phyloP scores from a whole-genome alignment of 1,140 invertebrate species.

The Danaus melanippus region DNA sequence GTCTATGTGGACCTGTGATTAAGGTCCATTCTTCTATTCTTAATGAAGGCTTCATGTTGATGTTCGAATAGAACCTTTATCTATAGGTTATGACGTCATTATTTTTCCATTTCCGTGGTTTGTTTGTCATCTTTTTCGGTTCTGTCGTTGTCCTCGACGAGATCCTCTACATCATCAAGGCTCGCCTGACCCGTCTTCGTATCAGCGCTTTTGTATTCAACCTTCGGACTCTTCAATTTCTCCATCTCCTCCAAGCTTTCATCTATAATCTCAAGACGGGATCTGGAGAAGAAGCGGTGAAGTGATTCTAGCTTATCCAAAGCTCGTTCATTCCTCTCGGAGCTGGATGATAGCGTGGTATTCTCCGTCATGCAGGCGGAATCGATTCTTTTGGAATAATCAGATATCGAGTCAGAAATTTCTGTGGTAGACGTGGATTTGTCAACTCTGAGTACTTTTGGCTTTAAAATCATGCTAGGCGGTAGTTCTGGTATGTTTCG shows the following conservation, averaged over 20 bases:
- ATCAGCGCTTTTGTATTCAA: constrained; percentile 23
- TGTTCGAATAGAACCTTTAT: not conserved
- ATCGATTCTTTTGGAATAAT: constrained; percentile 46
- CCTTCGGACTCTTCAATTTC: constrained; percentile 41
- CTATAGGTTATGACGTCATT: not conserved
- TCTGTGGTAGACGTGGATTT: constrained; percentile 61
- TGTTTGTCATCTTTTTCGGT: constrained; percentile 16
- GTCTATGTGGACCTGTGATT: too few species aligned
- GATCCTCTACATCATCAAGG: constrained; percentile 60
- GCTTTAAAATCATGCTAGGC: constrained; percentile 56
- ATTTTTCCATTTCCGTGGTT: constrained; percentile 1
- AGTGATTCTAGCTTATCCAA: constrained; percentile 59
- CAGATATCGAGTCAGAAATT: constrained; percentile 50
- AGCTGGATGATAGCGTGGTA: constrained; percentile 34
- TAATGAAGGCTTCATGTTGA: too few species aligned
- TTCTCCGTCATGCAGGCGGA: constrained; percentile 58
- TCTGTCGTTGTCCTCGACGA: constrained; percentile 47
- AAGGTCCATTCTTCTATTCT: too few species aligned
- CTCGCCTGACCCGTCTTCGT: constrained; percentile 41
- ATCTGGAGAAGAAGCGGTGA: constrained; percentile 57
- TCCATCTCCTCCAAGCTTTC: constrained; percentile 51
- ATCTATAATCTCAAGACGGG: constrained; percentile 59
- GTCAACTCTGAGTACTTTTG: constrained; percentile 48
- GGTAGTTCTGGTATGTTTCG: constrained; percentile 62
- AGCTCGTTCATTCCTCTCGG: constrained; percentile 48